A percentile compares a stretch with the other conserved stretches of the same genome.
These are phyloP conservation scores for Peromyscus polionotus DNA, from an alignment of 2,113 vertebrate species.

Conservation along the genomic window DNA sequence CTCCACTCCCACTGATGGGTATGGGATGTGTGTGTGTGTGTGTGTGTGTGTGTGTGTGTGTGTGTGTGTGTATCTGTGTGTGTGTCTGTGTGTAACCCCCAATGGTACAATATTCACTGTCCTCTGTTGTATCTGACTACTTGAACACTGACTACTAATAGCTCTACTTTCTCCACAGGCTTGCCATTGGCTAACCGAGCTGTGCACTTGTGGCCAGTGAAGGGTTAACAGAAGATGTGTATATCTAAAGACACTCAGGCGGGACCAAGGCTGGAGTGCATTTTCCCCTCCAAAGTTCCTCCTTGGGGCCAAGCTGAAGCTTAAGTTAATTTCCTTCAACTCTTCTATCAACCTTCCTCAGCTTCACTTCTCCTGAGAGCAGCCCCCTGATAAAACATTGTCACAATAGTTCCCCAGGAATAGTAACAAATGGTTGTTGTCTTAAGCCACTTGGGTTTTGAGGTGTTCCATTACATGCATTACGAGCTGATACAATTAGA, in stretches of 20 bases:
- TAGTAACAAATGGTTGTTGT: neutral
- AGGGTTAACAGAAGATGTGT: neutral
- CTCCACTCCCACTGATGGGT: neutral
- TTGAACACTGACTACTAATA: neutral
- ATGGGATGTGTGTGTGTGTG: neutral
- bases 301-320: neutral
- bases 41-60: neutral
- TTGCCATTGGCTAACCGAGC: neutral
- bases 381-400: neutral
- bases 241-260: neutral
- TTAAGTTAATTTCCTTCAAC: neutral
- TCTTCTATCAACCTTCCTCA: neutral
- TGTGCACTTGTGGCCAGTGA: neutral
- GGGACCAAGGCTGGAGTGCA: neutral
- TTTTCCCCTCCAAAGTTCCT: neutral
- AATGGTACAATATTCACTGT: neutral
- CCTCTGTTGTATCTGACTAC: conserved; percentile 22
- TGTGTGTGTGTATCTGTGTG: neutral
- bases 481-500: conserved; percentile 52
- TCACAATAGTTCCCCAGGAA: neutral
- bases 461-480: conserved; percentile 32
- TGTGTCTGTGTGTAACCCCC: neutral
- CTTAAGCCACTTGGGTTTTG: neutral
- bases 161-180: conserved; percentile 10
- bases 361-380: neutral